Conservation (phyloP, 2,797 vertebrate species). For the Betta splendens region DNA sequence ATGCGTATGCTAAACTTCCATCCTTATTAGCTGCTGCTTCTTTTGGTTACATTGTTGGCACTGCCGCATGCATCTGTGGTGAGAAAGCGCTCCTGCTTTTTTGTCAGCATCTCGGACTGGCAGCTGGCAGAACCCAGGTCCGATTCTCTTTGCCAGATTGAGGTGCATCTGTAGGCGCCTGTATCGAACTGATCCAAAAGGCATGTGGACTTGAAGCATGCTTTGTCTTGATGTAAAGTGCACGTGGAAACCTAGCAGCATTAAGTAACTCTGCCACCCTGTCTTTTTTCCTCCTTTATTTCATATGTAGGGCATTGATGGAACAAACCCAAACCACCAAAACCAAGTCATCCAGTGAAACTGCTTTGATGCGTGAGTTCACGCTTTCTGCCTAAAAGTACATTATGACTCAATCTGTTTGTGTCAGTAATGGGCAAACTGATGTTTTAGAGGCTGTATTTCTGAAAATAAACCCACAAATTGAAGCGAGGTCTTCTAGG, state of each 20-base stretch:
- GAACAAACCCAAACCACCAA: constrained; percentile 12
- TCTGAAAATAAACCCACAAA: constrained; percentile 9
- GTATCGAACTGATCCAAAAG: constrained; percentile 21
- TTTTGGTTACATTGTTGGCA: constrained; percentile 31
- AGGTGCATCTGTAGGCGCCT: constrained; percentile 27
- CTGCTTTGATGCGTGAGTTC: neutral
- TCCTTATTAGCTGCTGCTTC: constrained; percentile 14
- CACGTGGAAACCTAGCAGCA: neutral
- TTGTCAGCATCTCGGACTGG: constrained; percentile 36
- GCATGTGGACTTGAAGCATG: constrained; percentile 24
- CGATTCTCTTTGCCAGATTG: constrained; percentile 37
- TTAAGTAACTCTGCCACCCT: no score
- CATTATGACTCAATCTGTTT: no score
- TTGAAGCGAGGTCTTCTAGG: neutral
- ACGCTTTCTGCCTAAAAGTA: neutral
- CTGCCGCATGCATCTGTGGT: constrained; percentile 5
- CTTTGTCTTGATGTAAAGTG: constrained; percentile 19
- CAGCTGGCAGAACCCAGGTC: constrained; percentile 43
- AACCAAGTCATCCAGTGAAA: neutral
- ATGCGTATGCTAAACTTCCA: constrained; percentile 9
- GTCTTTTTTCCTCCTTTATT: neutral
- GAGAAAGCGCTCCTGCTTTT: constrained; percentile 39
- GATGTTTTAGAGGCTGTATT: constrained; percentile 1
- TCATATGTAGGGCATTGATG: neutral
- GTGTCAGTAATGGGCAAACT: no score